Base-by-base conservation (phyloP, 2,113 vertebrate species). In the Ctenomys sociabilis region DNA sequence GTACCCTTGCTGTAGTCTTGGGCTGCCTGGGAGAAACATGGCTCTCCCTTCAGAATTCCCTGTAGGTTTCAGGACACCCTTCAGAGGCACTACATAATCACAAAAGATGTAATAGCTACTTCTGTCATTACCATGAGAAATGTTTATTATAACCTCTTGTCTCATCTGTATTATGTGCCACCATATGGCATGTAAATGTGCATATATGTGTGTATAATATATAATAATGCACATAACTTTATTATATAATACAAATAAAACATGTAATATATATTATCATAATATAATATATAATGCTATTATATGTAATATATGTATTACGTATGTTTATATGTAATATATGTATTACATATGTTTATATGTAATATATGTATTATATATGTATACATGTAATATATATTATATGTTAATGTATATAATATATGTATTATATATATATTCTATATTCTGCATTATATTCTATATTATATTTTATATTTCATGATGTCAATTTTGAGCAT, bases 41-140 rank as follows among this genome's bases (percentile, higher is more conserved):
- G 19, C 21, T 12, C 49, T 94, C 86, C 19, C 45, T 28, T 70
- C 1, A 43, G 14, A 59, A 64, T 64, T 77, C 7, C 49, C 22
- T 57, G 26, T n/a, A 40, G 52, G 5, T 84, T 66, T 63, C 81
- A 57, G 7, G 57, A 81, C 3, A 68, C 5, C 32, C 82, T 95
- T 64, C 93, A 97, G 94, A 91, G 96, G 83, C 85, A 88, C 82
- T 89, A 95, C 97, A 84, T 90, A 97, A 95, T 97, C 95, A 88
- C 75, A n/a, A 66, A 96, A 91, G 83, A 49, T 54, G 26, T 70
- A 96, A 81, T 85, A 95, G 82, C 91, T 92, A 95, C 91, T 94
- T 64, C 83, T 87, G 32, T 92, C 94, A 96, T 96, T 97, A 94
- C 40, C 40, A 92, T 24, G 37, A 97, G 43, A 90, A 96, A 85